Evolutionary conservation across 2,888 invertebrate species (phyloP).

Genomic region (Azorinus chamasolen): DNA sequence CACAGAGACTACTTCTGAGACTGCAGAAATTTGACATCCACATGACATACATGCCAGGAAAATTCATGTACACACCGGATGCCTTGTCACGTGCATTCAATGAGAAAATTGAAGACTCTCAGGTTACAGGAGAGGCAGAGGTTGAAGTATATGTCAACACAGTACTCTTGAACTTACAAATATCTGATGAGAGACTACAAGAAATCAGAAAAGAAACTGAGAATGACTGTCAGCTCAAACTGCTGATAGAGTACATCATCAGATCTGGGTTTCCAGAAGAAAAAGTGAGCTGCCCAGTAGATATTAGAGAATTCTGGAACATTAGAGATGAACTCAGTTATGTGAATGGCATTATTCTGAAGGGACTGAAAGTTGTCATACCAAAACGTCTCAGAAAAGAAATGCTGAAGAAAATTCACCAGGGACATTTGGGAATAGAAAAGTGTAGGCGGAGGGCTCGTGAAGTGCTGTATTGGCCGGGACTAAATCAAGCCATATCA

Average conservation of each 20-base stretch:
- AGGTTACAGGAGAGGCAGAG: slow-evolving; percentile 7
- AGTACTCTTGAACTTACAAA: too few relatives aligned
- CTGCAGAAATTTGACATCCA: slow-evolving; percentile 34
- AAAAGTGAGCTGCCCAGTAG: neutral
- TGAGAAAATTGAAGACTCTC: neutral
- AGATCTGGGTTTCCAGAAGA: slow-evolving; percentile 14
- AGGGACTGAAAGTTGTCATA: slow-evolving; percentile 22
- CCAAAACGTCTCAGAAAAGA: slow-evolving; percentile 14
- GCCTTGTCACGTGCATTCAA: slow-evolving; percentile 24
- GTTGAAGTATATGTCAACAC: slow-evolving; percentile 21
- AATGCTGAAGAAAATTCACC: slow-evolving; percentile 29
- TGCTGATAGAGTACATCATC: neutral
- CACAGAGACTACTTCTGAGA: too few relatives aligned
- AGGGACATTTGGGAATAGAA: slow-evolving; percentile 15
- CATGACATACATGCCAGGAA: slow-evolving; percentile 19
- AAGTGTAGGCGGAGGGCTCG: too few relatives aligned
- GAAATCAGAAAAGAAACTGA: slow-evolving; percentile 3
- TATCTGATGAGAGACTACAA: too few relatives aligned
- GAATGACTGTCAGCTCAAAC: neutral
- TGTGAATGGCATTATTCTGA: slow-evolving; percentile 14
- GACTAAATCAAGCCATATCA: slow-evolving; percentile 16
- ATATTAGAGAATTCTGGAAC: slow-evolving; percentile 15
- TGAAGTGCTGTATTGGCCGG: slow-evolving; percentile 18
- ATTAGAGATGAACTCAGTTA: slow-evolving; percentile 12
- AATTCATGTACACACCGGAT: slow-evolving; percentile 29